Base-by-base conservation (phyloP, 2,888 invertebrate species). In the Drosophila borborema region DNA sequence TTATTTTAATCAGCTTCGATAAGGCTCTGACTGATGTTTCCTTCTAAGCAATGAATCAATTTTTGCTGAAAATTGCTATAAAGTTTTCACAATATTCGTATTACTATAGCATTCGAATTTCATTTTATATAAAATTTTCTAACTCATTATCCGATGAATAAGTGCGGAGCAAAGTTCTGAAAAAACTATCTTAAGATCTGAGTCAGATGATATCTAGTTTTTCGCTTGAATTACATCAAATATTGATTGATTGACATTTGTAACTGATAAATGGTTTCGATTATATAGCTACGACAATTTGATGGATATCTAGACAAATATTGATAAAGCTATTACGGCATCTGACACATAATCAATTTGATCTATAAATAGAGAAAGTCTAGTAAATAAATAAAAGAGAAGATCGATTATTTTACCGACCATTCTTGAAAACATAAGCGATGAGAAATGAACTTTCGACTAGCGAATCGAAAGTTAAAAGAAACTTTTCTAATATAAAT, bases 401-500 rank as follows among this genome's bases (percentile, higher is more conserved):
- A 46, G 55, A 74, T 68, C 60, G 56, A 58, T 59, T 62, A 59
- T 62, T 28, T 28, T 28, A 56, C 64, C 43, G 46, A 60, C 54
- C 46, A 48, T 34, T 12, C 14, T 18, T 23, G 43, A 10, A 31
- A 45, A 16, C 56, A 60, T 72, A 45, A 64, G 23, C 41, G 45
- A 72, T 69, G 48, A 40, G 28, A 55, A 60, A 49, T 55, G 62
- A 43, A 54, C 60, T 64, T 59, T 55, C 51, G 53, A 67, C 61
- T 40, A 40, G 34, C 31, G 49, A 51, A 51, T 55, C 38, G 31
- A 62, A 62, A 54, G 54, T 48, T 54, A 48, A 45, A 51, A 48
- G 59, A 76, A 64, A 34, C 40, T 34, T 45, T n/a, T 49, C 63
- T 46, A 58, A 46, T 40, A 65, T 51, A 67, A 66, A 76, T 83